phyloP scores from a whole-genome alignment of 2,797 vertebrate genomes.

The Synaphobranchus kaupii region DNA sequence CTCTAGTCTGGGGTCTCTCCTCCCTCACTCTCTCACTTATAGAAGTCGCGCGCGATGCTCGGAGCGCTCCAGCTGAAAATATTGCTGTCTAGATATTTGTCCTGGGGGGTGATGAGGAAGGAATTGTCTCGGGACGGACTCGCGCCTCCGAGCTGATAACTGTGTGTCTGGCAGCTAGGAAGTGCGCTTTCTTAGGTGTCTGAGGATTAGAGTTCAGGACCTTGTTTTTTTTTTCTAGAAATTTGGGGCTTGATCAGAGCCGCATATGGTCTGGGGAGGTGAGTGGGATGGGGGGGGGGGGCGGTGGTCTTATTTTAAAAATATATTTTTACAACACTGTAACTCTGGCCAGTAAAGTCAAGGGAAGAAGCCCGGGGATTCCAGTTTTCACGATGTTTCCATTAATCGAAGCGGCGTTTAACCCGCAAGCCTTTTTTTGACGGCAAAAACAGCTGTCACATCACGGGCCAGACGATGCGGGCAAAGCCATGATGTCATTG shows the following conservation, averaged over 20 bases:
- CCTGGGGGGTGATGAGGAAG: constrained; percentile 87
- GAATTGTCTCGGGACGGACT: constrained; percentile 87
- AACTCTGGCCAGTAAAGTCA: constrained; percentile 76
- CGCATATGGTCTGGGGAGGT: constrained; percentile 79
- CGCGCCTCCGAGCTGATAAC: constrained; percentile 81
- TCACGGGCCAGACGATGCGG: constrained; percentile 47
- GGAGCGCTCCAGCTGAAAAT: constrained; percentile 86
- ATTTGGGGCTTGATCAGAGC: constrained; percentile 82
- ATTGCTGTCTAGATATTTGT: constrained; percentile 92
- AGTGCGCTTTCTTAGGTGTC: constrained; percentile 88
- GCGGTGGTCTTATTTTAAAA: no score
- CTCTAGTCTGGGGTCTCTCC: constrained; percentile 79
- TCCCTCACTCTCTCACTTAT: constrained; percentile 66
- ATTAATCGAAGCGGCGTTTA: constrained; percentile 59
- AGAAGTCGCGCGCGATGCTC: constrained; percentile 78
- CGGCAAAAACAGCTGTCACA: constrained; percentile 56
- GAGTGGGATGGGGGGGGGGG: constrained; percentile 53
- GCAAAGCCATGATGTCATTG: constrained; percentile 53
- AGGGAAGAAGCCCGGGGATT: constrained; percentile 73
- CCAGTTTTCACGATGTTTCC: constrained; percentile 55
- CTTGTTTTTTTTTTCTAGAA: constrained; percentile 84
- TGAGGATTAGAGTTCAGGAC: constrained; percentile 86
- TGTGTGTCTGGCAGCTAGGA: constrained; percentile 85
- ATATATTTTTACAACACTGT: no score
- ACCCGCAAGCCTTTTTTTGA: constrained; percentile 52